These are phyloP conservation scores for Cyclura pinguis DNA, from an alignment of 2,797 vertebrate species.

Conservation along the genomic window DNA sequence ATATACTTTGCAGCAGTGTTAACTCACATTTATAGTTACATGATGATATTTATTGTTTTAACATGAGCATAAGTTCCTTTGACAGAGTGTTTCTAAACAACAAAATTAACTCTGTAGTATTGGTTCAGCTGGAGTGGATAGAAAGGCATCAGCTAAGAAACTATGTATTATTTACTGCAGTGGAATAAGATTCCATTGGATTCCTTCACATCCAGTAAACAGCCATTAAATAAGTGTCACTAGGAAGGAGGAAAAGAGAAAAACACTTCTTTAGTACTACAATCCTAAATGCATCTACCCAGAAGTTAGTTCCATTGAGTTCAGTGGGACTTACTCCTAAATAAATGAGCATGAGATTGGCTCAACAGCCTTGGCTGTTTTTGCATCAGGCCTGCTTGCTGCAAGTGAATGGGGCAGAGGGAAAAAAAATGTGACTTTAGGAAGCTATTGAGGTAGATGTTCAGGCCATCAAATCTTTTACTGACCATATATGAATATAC, in stretches of 20 bases:
- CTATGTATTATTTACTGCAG: not conserved
- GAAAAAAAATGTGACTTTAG: not conserved
- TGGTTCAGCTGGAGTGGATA: constrained; percentile 11
- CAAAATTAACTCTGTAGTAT: constrained; percentile 30
- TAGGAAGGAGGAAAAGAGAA: constrained; percentile 22
- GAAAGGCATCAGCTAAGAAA: not conserved
- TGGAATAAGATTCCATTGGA: not conserved
- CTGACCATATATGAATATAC: not conserved
- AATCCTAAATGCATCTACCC: not conserved
- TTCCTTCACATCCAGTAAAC: constrained; percentile 27
- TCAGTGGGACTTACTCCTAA: not conserved
- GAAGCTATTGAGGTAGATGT: not conserved
- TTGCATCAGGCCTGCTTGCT: constrained; percentile 33
- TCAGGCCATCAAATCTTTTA: not conserved
- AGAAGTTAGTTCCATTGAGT: not conserved
- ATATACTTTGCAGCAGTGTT: constrained; percentile 12
- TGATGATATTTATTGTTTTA: constrained; percentile 42
- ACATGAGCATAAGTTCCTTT: constrained; percentile 23
- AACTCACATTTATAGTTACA: constrained; percentile 41
- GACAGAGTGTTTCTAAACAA: constrained; percentile 27
- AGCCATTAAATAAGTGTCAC: constrained; percentile 21
- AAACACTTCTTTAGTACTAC: not conserved
- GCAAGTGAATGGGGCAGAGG: constrained; percentile 1
- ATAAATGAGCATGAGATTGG: not conserved
- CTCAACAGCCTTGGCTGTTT: constrained; percentile 24